Evolutionary conservation across 2,888 invertebrate species (phyloP).

Genomic region (Lasioglossum vierecki): DNA sequence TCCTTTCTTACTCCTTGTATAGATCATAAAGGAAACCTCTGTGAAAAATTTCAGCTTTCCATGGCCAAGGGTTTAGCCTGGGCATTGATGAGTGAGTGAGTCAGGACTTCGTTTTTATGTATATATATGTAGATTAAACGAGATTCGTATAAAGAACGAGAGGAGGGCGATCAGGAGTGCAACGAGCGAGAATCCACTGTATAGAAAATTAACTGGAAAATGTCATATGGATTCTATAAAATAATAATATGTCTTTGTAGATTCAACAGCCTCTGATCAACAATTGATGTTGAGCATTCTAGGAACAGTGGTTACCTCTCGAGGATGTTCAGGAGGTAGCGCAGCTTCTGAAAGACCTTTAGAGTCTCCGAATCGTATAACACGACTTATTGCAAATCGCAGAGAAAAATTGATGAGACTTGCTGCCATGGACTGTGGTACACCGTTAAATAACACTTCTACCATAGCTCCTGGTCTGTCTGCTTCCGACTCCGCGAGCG

Average conservation of each 20-base stretch:
- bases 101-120: too few species aligned
- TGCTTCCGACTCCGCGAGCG: conserved; percentile 64
- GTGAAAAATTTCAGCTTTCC: too few species aligned
- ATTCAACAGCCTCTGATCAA: conserved; percentile 74
- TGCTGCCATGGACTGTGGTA: conserved; percentile 82
- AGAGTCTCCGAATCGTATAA: conserved; percentile 88
- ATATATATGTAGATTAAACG: too few species aligned
- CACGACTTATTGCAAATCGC: conserved; percentile 90
- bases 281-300: conserved; percentile 76
- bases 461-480: conserved; percentile 52
- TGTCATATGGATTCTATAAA: not conserved
- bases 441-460: conserved; percentile 54
- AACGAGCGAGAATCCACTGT: not conserved
- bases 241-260: conserved; percentile 55
- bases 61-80: too few species aligned
- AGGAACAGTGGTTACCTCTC: conserved; percentile 71
- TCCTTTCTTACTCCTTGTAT: too few species aligned
- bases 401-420: conserved; percentile 88
- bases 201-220: not conserved
- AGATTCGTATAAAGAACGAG: too few species aligned
- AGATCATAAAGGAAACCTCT: too few species aligned
- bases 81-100: too few species aligned
- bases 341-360: conserved; percentile 76
- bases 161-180: not conserved
- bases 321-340: conserved; percentile 67